phyloP scores from a whole-genome alignment of 1,140 invertebrate species.

The Musca vetustissima region DNA sequence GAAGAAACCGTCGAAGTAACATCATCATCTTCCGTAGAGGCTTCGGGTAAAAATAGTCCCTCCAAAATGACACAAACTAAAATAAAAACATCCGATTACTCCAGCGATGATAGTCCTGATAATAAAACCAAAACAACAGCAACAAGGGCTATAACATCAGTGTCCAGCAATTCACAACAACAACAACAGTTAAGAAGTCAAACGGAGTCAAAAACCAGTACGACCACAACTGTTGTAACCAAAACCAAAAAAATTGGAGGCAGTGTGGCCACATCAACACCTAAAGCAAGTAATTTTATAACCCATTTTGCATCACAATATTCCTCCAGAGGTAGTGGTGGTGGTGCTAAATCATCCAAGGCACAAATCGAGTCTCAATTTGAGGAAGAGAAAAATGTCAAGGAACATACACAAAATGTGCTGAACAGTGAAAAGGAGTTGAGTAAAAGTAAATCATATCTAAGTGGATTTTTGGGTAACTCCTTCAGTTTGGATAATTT shows the following conservation, averaged over 20 bases:
- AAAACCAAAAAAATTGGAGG: conserved; percentile 31
- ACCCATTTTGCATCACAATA: conserved; percentile 27
- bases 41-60: conserved; percentile 18
- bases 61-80: conserved; percentile 29
- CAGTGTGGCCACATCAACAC: conserved; percentile 28
- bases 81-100: conserved; percentile 30
- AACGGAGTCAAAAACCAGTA: conserved; percentile 32
- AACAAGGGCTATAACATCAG: neutral
- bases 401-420: conserved; percentile 38
- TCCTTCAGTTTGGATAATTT: conserved; percentile 39
- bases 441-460: conserved; percentile 26
- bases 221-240: conserved; percentile 34
- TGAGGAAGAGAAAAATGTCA: conserved; percentile 1
- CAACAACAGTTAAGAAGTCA: conserved; percentile 5
- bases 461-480: conserved; percentile 24
- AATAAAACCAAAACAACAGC: conserved; percentile 14
- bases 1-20: conserved; percentile 43
- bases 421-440: conserved; percentile 43
- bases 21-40: conserved; percentile 21
- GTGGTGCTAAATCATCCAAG: neutral
- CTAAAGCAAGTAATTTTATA: conserved; percentile 27
- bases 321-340: conserved; percentile 1
- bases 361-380: neutral
- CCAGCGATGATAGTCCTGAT: conserved; percentile 30
- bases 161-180: neutral